Conservation (phyloP, 2,113 vertebrate genomes). For the Phoenicopterus ruber region DNA sequence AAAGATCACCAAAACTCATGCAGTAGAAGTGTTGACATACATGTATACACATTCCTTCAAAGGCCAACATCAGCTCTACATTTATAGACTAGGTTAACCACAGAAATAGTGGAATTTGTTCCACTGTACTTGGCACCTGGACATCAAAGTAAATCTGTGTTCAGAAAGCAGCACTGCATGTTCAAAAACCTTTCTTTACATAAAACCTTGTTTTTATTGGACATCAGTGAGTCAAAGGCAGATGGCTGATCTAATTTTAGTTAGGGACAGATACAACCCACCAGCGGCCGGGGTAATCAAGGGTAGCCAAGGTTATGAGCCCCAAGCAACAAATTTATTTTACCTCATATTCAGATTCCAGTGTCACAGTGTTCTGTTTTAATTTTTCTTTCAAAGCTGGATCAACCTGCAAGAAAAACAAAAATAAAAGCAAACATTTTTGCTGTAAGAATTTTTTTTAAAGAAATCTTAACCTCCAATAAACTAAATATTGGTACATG, state of each 20-base stretch:
- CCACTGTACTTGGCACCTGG: neutral
- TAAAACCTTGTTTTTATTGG: slow-evolving; percentile 52
- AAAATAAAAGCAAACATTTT: neutral
- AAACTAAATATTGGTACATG: neutral
- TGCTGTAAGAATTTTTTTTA: neutral
- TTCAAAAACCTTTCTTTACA: slow-evolving; percentile 27
- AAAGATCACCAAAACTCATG: neutral
- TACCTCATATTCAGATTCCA: slow-evolving; percentile 93
- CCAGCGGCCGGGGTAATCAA: slow-evolving; percentile 20
- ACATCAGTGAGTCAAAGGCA: slow-evolving; percentile 41
- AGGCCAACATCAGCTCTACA: neutral
- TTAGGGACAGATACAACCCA: slow-evolving; percentile 33
- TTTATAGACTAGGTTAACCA: slow-evolving; percentile 27
- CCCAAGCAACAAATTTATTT: slow-evolving; percentile 10
- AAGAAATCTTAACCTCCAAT: neutral
- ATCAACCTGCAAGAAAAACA: slow-evolving; percentile 76
- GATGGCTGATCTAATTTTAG: slow-evolving; percentile 65
- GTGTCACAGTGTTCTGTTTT: slow-evolving; percentile 71
- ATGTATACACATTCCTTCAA: neutral
- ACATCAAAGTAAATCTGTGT: slow-evolving; percentile 35
- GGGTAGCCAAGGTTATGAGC: slow-evolving; percentile 31
- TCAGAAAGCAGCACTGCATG: slow-evolving; percentile 19
- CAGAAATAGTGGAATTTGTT: neutral
- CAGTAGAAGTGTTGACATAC: neutral
- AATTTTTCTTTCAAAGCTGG: slow-evolving; percentile 80